phyloP scores from a whole-genome alignment of 2,888 invertebrate genomes.

The Nomada goodeniana region DNA sequence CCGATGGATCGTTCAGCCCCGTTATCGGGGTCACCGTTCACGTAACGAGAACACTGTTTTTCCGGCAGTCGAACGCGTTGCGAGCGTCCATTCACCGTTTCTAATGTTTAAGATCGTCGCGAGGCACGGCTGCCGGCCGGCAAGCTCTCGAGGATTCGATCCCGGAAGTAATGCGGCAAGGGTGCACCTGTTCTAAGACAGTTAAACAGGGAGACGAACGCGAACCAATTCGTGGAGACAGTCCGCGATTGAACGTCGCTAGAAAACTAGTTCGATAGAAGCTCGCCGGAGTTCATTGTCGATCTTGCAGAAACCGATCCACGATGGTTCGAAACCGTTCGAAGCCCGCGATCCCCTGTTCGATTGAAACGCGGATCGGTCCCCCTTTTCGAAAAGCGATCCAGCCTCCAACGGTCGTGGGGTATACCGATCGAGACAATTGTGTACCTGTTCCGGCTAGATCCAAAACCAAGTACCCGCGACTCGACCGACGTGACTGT shows the following conservation, averaged over 20 bases:
- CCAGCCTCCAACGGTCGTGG: no score
- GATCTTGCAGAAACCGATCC: background rate
- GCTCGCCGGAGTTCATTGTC: background rate
- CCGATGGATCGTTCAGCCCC: background rate
- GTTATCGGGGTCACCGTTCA: background rate
- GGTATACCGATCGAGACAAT: background rate
- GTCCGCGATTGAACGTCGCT: no score
- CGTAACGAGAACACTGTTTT: slow-evolving; percentile 2
- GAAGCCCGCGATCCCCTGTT: background rate
- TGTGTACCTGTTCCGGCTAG: slow-evolving; percentile 1
- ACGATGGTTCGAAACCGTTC: background rate
- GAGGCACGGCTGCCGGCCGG: background rate
- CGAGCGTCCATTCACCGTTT: background rate
- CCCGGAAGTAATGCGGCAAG: background rate
- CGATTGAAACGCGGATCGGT: background rate
- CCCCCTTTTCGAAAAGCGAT: no score
- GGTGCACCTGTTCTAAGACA: no score
- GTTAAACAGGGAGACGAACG: no score
- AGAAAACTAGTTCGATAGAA: no score
- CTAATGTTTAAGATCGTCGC: background rate
- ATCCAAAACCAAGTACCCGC: slow-evolving; percentile 16
- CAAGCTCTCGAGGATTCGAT: background rate
- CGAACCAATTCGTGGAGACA: no score
- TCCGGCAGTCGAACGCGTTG: background rate
- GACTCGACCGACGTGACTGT: background rate